Percentiles rank a stretch among this genome's conserved stretches.
phyloP scores from a whole-genome alignment of 2,113 vertebrate species.

The Anarrhichthys ocellatus region DNA sequence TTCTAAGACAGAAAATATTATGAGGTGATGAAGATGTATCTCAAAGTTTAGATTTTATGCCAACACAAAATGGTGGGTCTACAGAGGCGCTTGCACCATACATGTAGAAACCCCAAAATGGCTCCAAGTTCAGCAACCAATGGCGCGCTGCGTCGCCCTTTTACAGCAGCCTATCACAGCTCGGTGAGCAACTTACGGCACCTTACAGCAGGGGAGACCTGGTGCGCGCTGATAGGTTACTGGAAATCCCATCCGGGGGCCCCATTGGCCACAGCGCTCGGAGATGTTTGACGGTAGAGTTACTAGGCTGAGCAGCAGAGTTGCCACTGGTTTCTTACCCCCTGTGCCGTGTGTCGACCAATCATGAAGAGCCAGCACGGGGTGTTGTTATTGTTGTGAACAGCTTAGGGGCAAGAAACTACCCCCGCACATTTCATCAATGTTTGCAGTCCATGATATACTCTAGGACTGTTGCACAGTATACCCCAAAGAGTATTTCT shows the following conservation, averaged over 20 bases:
- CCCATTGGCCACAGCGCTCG: slow-evolving; percentile 56
- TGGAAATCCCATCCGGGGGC: slow-evolving; percentile 22
- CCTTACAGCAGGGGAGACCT: not conserved
- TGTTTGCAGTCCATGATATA: slow-evolving; percentile 18
- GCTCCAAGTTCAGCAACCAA: slow-evolving; percentile 67
- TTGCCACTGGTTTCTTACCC: slow-evolving; percentile 33
- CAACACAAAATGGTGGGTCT: slow-evolving; percentile 74
- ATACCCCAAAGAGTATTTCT: slow-evolving; percentile 8
- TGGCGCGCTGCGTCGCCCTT: not conserved
- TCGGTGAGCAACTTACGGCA: slow-evolving; percentile 10
- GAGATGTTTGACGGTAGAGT: slow-evolving; percentile 57
- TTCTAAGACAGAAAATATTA: not conserved
- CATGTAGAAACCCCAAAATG: slow-evolving; percentile 70
- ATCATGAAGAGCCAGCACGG: slow-evolving; percentile 32
- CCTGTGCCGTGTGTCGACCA: slow-evolving; percentile 39
- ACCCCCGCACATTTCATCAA: slow-evolving; percentile 7
- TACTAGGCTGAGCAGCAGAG: slow-evolving; percentile 72
- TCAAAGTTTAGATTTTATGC: not conserved
- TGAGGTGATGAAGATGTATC: not conserved
- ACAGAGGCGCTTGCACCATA: not conserved
- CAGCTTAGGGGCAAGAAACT: slow-evolving; percentile 5
- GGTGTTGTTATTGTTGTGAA: slow-evolving; percentile 29
- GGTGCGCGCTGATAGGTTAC: slow-evolving; percentile 52
- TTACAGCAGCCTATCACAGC: slow-evolving; percentile 57
- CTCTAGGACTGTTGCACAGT: not conserved